Percentiles rank a stretch among this genome's conserved stretches.
Evolutionary conservation across 2,797 vertebrate genomes (phyloP).

Genomic region (Falco biarmicus): DNA sequence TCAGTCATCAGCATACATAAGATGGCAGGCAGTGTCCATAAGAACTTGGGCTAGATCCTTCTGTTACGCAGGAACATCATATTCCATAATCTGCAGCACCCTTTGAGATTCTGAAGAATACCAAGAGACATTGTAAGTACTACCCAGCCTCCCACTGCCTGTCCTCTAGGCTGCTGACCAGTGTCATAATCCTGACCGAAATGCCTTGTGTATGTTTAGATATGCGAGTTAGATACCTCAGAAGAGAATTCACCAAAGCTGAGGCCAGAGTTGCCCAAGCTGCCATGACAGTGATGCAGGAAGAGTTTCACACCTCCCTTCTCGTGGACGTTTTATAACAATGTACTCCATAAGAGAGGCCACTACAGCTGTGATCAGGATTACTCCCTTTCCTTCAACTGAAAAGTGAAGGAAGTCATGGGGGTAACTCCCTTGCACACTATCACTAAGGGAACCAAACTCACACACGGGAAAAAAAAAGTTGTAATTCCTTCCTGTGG

Average conservation of each 20-base stretch:
- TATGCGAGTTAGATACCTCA: neutral
- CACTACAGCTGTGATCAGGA: neutral
- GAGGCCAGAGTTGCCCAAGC: neutral
- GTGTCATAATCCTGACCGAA: neutral
- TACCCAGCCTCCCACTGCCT: neutral
- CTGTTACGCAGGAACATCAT: neutral
- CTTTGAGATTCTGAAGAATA: neutral
- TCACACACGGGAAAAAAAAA: neutral
- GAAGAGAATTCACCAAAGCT: neutral
- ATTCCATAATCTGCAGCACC: neutral
- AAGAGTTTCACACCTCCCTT: neutral
- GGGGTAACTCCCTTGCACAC: neutral
- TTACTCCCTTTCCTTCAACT: neutral
- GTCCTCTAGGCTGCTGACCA: neutral
- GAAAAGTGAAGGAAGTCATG: neutral
- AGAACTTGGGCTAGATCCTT: neutral
- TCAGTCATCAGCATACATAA: accelerated
- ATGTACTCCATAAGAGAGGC: neutral
- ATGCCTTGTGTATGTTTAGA: neutral
- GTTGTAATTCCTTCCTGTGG: neutral
- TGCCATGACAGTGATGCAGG: neutral
- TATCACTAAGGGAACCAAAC: neutral
- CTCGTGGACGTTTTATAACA: neutral
- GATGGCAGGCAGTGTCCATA: neutral
- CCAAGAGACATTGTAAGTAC: neutral